These are phyloP conservation scores for Crotophaga sulcirostris DNA, from an alignment of 2,113 vertebrate species.

Conservation along the genomic window DNA sequence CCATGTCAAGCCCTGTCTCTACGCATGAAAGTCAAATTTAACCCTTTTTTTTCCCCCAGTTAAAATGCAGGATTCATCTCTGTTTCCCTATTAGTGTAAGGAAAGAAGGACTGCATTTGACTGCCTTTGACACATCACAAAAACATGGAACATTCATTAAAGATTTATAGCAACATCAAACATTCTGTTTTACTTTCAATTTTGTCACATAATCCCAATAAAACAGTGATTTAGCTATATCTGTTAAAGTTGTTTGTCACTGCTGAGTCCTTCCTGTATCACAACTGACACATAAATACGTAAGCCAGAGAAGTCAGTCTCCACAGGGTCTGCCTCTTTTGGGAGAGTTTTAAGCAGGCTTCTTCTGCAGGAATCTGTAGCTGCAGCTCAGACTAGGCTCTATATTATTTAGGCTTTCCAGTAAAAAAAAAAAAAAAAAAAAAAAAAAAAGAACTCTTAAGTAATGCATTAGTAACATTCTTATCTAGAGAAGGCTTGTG, in stretches of 20 bases:
- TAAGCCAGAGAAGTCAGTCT: not conserved
- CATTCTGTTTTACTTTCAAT: slow-evolving; percentile 51
- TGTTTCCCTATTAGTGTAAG: not conserved
- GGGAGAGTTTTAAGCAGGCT: not conserved
- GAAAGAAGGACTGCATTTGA: not conserved
- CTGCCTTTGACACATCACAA: slow-evolving; percentile 15
- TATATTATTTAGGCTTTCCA: slow-evolving; percentile 47
- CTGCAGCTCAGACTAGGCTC: not conserved
- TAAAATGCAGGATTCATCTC: not conserved
- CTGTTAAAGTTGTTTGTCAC: slow-evolving; percentile 43
- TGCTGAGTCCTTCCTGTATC: not conserved
- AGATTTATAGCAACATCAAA: slow-evolving; percentile 59
- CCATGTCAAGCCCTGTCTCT: not conserved
- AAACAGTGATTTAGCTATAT: slow-evolving; percentile 18
- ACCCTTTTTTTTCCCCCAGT: not conserved
- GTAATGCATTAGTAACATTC: slow-evolving; percentile 31
- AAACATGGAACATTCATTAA: slow-evolving; percentile 32
- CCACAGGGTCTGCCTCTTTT: not conserved
- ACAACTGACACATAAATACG: not conserved
- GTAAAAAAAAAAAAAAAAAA: not conserved
- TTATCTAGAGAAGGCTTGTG: slow-evolving; percentile 29
- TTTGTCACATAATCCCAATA: slow-evolving; percentile 59
- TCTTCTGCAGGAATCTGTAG: not conserved
- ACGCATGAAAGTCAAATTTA: not conserved
- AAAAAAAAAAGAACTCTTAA: not conserved